phyloP scores from a whole-genome alignment of 2,113 vertebrate species.

The Paedocypris sp. region DNA sequence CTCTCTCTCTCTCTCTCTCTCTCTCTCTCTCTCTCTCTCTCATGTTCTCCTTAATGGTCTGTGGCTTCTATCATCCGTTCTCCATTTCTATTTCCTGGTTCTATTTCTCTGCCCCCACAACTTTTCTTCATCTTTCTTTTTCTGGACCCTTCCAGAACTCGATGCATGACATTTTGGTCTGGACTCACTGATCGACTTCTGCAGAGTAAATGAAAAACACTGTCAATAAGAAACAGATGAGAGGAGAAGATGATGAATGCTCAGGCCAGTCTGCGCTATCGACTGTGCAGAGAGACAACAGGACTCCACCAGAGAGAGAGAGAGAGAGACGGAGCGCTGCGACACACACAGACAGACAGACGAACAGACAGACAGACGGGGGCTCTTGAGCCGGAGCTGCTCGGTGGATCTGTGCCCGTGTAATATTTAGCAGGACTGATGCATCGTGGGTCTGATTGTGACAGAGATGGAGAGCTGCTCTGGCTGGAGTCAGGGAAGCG shows the following conservation, averaged over 20 bases:
- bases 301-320: slow-evolving; percentile 5
- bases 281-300: slow-evolving; percentile 26
- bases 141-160: no score
- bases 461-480: slow-evolving; percentile 8
- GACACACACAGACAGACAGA: no score
- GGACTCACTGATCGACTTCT: slow-evolving; percentile 27
- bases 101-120: no score
- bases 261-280: slow-evolving; percentile 32
- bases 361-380: no score
- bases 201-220: slow-evolving; percentile 36
- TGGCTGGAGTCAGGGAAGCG: background rate
- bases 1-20: background rate
- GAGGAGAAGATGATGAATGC: slow-evolving; percentile 41
- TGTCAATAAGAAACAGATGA: slow-evolving; percentile 44
- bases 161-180: no score
- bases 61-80: no score
- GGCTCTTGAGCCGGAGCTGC: no score
- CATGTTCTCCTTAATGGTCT: background rate
- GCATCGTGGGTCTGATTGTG: background rate
- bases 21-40: background rate
- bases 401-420: background rate
- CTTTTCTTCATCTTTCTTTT: no score
- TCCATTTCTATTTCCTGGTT: no score
- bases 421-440: slow-evolving; percentile 3
- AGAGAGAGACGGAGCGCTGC: no score